Percentiles rank a stretch among this genome's conserved stretches.
These are phyloP conservation scores for Halcyon chelicuti DNA, from an alignment of 2,797 vertebrate genomes.

Conservation along the genomic window DNA sequence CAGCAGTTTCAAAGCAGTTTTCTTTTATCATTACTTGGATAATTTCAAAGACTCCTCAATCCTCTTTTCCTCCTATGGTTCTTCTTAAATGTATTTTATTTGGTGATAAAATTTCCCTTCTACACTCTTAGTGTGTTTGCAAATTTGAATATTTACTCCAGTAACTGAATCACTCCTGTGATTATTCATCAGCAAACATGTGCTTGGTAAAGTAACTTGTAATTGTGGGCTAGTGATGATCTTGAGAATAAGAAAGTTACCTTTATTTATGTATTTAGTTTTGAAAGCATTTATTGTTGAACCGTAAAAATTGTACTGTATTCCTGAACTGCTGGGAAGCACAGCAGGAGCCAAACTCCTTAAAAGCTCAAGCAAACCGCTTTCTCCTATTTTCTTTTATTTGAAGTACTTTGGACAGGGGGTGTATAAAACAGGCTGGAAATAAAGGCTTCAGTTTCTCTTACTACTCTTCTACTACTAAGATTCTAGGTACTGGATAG, in stretches of 20 bases:
- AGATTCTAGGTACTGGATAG: neutral
- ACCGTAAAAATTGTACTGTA: neutral
- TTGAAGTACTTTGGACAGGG: neutral
- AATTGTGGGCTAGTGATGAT: neutral
- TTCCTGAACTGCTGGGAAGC: neutral
- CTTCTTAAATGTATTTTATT: neutral
- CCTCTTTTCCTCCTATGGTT: neutral
- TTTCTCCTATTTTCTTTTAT: neutral
- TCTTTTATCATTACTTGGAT: neutral
- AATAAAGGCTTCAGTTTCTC: neutral
- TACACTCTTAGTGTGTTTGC: neutral
- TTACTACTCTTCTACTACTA: neutral
- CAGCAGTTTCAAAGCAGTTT: neutral
- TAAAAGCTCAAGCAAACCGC: neutral
- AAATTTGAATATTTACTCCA: neutral
- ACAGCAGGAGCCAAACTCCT: neutral
- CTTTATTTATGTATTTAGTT: neutral
- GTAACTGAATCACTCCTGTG: neutral
- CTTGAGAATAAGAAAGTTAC: neutral
- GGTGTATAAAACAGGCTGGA: accelerated
- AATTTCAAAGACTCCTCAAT: neutral
- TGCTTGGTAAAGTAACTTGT: neutral
- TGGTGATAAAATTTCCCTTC: neutral
- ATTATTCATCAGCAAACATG: neutral
- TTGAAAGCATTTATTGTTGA: neutral